Base-by-base conservation (phyloP, 2,888 invertebrate genomes). In the Anagyrus pseudococci region DNA sequence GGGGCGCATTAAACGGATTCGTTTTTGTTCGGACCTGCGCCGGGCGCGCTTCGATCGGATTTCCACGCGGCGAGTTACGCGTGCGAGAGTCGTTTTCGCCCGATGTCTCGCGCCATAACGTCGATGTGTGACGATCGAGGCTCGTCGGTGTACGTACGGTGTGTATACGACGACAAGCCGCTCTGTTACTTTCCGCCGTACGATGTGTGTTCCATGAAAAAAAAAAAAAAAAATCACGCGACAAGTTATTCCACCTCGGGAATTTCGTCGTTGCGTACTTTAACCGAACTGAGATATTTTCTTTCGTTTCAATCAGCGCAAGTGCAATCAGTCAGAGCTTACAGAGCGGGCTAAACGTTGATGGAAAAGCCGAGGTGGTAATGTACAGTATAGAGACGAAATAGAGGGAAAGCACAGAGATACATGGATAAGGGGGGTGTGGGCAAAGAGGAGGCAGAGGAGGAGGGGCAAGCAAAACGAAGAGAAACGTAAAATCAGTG, bases 1-100 rank as follows among this genome's bases (percentile, higher is more conserved):
- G 46, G 20, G 50, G 40, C 15, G 55, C 54, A 55, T 63, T 54
- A 53, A 59, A 54, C 40, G 71, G 57, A 64, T 63, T 58, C 58
- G 40, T 50, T 63, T 63, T 55, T 58, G 40, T 37, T 43, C 22
- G 53, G 58, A 62, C 23, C 23, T 44, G 47, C 20, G 3, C 46
- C 8, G 19, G 52, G 54, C 17, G 29, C 10, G 4, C 10, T 29
- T 4, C 54, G 54, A 54, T 60, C 43, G 48, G 54, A 60, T 60
- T 54, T 60, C 41, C 10, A 29, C 10, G 10, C 10, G 10, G 29
- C 4, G 4, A 10, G 4, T 7, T 29, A 29, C 29, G 29, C 10
- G 29, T 29, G 6, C n/a, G n/a, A n/a, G n/a, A n/a, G n/a, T n/a
- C n/a, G n/a, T n/a, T n/a, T n/a, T n/a, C n/a, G n/a, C n/a, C n/a